Evolutionary conservation across 2,113 vertebrate genomes (phyloP).

Genomic region (crab-eating macaque (Macaca fascicularis)): DNA sequence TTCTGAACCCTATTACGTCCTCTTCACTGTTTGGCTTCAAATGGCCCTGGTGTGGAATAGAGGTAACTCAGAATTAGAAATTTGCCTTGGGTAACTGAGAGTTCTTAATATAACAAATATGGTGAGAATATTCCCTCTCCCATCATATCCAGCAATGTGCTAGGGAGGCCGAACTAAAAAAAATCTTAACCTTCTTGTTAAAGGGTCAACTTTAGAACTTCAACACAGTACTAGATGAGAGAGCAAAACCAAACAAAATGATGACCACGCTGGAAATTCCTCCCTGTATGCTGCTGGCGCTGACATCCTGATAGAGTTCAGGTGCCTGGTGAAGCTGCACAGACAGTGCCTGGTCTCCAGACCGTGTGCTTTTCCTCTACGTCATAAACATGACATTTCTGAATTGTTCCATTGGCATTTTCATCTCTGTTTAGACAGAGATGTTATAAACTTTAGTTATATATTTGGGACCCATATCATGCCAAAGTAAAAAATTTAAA

Average conservation of each 20-base stretch:
- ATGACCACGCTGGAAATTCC: slow-evolving; percentile 4
- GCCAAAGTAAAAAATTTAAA: neutral
- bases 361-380: slow-evolving; percentile 25
- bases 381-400: slow-evolving; percentile 6
- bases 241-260: slow-evolving; percentile 32
- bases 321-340: neutral
- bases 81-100: neutral
- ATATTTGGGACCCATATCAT: neutral
- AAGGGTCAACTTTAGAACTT: slow-evolving; percentile 11
- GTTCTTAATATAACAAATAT: neutral
- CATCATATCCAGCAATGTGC: neutral
- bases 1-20: neutral
- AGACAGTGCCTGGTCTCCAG: neutral
- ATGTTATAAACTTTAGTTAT: neutral
- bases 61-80: neutral
- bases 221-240: neutral
- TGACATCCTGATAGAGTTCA: slow-evolving; percentile 49
- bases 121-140: neutral
- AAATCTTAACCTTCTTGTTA: neutral
- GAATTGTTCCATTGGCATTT: slow-evolving; percentile 36
- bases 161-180: neutral
- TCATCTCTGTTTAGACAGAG: slow-evolving; percentile 1
- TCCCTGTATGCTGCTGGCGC: neutral
- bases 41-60: neutral
- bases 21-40: neutral